Evolutionary conservation across 2,797 vertebrate species (phyloP), one percentile per base, ranked within the genome.

Genomic region (Rhynchonycteris naso): DNA sequence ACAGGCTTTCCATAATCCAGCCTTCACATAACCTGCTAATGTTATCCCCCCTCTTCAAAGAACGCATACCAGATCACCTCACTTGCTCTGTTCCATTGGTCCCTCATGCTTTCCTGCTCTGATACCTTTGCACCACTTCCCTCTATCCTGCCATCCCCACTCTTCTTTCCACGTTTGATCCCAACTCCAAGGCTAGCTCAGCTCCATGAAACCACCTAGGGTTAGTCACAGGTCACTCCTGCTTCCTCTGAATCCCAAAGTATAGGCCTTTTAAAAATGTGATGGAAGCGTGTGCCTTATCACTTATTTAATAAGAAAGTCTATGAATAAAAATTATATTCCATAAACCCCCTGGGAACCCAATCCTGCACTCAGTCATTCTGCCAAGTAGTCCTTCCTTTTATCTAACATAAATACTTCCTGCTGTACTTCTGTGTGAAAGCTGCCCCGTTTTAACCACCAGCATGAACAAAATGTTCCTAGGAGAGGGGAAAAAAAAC

Each of bases 351-450:
- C 88, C 72, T 94, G 93, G 85, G 79, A 97, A 96, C 86, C 69
- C 85, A 69, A 75, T 63, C 61, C 66, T 26, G 10, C 22, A 47
- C 65, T 83, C 69, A 71, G n/a, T 95, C 47, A 83, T 92, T 81
- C 78, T 72, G 78, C 76, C 75, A 92, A 87, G 26, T 14, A 84
- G 91, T 95, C 79, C 88, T 94, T 93, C 96, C 61, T 83, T 94
- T 92, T 86, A 94, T 96, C 93, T 95, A 74, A 81, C 95, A 83
- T 93, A 91, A 96, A 95, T 94, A 89, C 94, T 93, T 97, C 92
- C 97, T 95, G 86, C 83, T 94, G 52, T 88, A 95, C 61, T 83
- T 96, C 82, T 69, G 0, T 88, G 86, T 95, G 95, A 94, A 93
- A 95, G 95, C 90, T 72, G 84, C 89, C 86, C 88, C 91, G 81